Percentiles rank a stretch among this genome's conserved stretches.
These are phyloP conservation scores for Andrena camellia DNA, from an alignment of 2,888 invertebrate species.

Conservation along the genomic window DNA sequence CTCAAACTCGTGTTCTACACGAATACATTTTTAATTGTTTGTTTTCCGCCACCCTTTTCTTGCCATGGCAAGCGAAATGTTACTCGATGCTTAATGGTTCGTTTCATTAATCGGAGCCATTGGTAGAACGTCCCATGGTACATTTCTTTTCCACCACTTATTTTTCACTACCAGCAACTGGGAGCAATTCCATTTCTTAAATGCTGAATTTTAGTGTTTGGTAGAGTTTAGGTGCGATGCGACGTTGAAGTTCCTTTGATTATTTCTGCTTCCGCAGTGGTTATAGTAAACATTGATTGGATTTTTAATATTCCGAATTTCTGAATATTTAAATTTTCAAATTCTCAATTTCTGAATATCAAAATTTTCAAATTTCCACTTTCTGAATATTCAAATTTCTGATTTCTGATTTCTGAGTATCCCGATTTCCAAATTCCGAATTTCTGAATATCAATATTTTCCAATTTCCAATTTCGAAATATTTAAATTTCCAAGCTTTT, in stretches of 20 bases:
- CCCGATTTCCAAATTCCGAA: not conserved
- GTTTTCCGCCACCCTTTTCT: not conserved
- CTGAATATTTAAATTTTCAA: too few species aligned
- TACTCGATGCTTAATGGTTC: slow-evolving; percentile 8
- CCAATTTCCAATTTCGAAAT: not conserved
- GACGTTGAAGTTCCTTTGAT: slow-evolving; percentile 1
- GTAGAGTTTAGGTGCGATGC: not conserved
- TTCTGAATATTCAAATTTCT: not conserved
- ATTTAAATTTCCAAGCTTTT: not conserved
- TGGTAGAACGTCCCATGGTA: not conserved
- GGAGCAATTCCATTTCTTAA: not conserved
- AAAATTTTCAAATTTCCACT: not conserved
- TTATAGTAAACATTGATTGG: too few species aligned
- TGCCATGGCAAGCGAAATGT: not conserved
- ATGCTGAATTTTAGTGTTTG: not conserved
- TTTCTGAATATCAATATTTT: not conserved
- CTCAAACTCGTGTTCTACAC: not conserved
- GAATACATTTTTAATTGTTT: not conserved
- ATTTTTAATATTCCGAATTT: not conserved
- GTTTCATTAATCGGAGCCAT: slow-evolving; percentile 7
- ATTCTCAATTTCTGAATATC: not conserved
- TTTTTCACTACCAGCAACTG: not conserved
- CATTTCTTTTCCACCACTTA: not conserved
- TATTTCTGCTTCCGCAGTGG: not conserved
- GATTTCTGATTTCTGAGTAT: not conserved